phyloP scores from a whole-genome alignment of 2,888 invertebrate genomes.

The Tholera decimalis region DNA sequence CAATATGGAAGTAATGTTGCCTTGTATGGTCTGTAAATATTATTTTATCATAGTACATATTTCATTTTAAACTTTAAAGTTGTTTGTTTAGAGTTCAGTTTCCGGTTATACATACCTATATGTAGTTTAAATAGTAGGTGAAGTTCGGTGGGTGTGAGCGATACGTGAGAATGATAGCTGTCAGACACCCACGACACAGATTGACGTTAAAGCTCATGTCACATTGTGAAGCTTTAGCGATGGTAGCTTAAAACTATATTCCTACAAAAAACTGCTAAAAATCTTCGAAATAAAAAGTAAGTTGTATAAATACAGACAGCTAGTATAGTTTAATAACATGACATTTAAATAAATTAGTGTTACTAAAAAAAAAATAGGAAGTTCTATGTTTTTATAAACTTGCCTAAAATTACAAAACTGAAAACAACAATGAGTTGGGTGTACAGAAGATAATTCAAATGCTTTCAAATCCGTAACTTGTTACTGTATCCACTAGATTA shows the following conservation, averaged over 20 bases:
- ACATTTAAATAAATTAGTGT: background rate
- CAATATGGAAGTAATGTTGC: slow-evolving; percentile 49
- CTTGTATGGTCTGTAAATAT: slow-evolving; percentile 40
- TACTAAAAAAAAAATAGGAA: slow-evolving; percentile 8
- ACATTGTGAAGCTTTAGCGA: slow-evolving; percentile 8
- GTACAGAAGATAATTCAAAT: slow-evolving; percentile 14
- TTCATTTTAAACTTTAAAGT: slow-evolving; percentile 31
- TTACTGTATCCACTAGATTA: slow-evolving; percentile 1
- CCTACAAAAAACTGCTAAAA: too few species aligned
- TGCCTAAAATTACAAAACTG: background rate
- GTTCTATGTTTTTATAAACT: background rate
- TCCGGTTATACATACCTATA: background rate
- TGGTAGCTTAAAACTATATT: background rate
- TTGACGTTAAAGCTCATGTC: slow-evolving; percentile 9
- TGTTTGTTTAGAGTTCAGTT: slow-evolving; percentile 23
- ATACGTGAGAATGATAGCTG: slow-evolving; percentile 69
- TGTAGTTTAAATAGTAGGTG: slow-evolving; percentile 48
- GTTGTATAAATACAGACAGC: background rate
- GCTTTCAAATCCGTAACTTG: slow-evolving; percentile 10
- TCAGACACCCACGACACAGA: slow-evolving; percentile 65
- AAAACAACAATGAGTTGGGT: slow-evolving; percentile 21
- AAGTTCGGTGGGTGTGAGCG: slow-evolving; percentile 70
- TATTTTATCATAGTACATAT: slow-evolving; percentile 5
- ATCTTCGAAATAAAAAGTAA: background rate
- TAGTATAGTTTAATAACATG: too few species aligned